Conservation (phyloP, 2,888 invertebrate species). For the Andrena dorsata region DNA sequence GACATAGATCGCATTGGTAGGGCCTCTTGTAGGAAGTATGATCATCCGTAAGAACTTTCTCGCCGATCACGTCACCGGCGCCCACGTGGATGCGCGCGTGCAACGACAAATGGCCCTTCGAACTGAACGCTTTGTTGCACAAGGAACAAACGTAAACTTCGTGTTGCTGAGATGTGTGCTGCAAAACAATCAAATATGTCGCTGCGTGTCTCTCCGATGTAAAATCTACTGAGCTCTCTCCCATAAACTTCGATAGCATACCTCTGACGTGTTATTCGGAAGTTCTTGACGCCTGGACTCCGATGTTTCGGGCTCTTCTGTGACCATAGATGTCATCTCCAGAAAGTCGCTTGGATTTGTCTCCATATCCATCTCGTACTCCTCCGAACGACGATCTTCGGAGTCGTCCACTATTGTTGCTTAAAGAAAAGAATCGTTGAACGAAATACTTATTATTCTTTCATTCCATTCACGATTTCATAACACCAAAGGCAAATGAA, state of each 20-base stretch:
- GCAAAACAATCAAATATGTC: slow-evolving; percentile 37
- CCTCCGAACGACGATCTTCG: slow-evolving; percentile 82
- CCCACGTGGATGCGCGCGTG: slow-evolving; percentile 85
- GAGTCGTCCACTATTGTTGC: slow-evolving; percentile 61
- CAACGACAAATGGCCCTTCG: slow-evolving; percentile 84
- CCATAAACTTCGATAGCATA: background rate
- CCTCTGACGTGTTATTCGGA: slow-evolving; percentile 34
- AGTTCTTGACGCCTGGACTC: slow-evolving; percentile 33
- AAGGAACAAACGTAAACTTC: slow-evolving; percentile 84
- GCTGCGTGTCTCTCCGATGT: background rate
- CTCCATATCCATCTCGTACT: slow-evolving; percentile 84
- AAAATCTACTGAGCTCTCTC: background rate
- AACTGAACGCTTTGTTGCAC: slow-evolving; percentile 84
- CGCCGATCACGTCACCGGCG: slow-evolving; percentile 83
- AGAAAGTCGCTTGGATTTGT: slow-evolving; percentile 84
- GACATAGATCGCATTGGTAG: slow-evolving; percentile 85
- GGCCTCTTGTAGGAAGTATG: slow-evolving; percentile 84
- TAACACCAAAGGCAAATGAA: no score
- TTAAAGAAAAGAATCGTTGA: slow-evolving; percentile 7
- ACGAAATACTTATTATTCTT: background rate
- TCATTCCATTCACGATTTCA: background rate
- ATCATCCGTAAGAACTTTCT: slow-evolving; percentile 84
- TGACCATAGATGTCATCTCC: slow-evolving; percentile 82
- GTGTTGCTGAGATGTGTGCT: slow-evolving; percentile 81
- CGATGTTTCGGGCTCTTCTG: slow-evolving; percentile 71